Conservation (phyloP, 2,113 vertebrate genomes). For the Oryzias melastigma region DNA sequence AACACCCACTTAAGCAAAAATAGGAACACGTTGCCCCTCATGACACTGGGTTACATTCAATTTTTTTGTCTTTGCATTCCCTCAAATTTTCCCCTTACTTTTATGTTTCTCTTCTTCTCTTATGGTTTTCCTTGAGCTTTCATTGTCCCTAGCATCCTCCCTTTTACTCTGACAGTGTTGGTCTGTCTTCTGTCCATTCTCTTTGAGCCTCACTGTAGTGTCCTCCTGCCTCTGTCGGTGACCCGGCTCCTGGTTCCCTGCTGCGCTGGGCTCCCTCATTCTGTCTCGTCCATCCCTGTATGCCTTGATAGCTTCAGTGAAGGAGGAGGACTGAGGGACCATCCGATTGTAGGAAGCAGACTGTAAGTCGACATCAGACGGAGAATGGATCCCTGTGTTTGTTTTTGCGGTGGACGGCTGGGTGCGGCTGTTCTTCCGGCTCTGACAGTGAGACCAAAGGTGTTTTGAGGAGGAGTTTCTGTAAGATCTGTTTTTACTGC, state of each 20-base stretch:
- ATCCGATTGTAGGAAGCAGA: slow-evolving; percentile 35
- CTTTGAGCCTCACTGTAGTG: slow-evolving; percentile 22
- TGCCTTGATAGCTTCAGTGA: slow-evolving; percentile 13
- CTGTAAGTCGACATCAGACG: slow-evolving; percentile 25
- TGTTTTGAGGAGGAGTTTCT: slow-evolving; percentile 32
- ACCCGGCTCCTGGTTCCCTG: slow-evolving; percentile 8
- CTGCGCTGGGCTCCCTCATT: slow-evolving; percentile 2
- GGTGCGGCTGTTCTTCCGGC: slow-evolving; percentile 20
- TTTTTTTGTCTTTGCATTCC: no score
- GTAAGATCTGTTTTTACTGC: slow-evolving; percentile 31
- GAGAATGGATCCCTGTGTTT: slow-evolving; percentile 32
- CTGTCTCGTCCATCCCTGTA: slow-evolving; percentile 4
- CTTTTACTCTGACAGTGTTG: slow-evolving; percentile 13
- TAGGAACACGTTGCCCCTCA: no score
- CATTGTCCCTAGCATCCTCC: slow-evolving; percentile 10
- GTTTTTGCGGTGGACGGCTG: slow-evolving; percentile 19
- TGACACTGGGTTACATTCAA: no score
- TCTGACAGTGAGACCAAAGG: slow-evolving; percentile 24
- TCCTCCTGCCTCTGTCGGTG: slow-evolving; percentile 14
- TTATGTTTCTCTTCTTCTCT: slow-evolving; percentile 51
- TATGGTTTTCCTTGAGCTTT: slow-evolving; percentile 25
- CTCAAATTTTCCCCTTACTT: slow-evolving; percentile 30
- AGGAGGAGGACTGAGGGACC: slow-evolving; percentile 25
- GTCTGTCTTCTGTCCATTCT: slow-evolving; percentile 22
- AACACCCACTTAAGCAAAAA: no score